Conservation (phyloP, 2,113 vertebrate genomes). For the Merops nubicus region DNA sequence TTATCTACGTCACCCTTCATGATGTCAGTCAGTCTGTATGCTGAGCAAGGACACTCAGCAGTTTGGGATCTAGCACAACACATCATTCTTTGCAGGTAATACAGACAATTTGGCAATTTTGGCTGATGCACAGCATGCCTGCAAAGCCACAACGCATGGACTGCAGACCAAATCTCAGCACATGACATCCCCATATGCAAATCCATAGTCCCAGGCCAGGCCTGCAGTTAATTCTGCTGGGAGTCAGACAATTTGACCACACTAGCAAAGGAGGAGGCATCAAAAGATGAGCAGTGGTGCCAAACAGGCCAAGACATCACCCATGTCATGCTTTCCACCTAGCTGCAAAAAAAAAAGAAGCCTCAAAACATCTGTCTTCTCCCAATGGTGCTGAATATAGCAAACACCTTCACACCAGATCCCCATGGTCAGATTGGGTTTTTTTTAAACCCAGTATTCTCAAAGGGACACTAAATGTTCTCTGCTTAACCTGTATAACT, state of each 20-base stretch:
- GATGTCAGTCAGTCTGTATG: neutral
- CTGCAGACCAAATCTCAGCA: neutral
- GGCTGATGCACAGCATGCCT: neutral
- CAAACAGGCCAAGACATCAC: neutral
- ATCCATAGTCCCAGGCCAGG: neutral
- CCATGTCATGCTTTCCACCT: neutral
- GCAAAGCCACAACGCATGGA: neutral
- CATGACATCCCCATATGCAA: fast-evolving
- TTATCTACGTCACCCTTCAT: neutral
- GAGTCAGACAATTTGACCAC: neutral
- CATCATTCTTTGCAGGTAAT: neutral
- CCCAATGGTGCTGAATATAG: neutral
- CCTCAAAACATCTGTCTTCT: neutral
- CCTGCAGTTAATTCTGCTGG: neutral
- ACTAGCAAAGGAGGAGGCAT: neutral
- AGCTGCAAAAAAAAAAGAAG: neutral
- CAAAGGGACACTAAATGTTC: neutral
- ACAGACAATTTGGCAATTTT: neutral
- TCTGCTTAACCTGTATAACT: neutral
- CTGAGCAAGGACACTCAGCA: neutral
- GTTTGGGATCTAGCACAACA: neutral
- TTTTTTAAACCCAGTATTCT: neutral
- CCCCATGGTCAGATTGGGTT: neutral
- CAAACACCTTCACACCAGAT: neutral
- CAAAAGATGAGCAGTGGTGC: neutral